Evolutionary conservation across 2,113 vertebrate genomes (phyloP).

Genomic region (Corynorhinus townsendii): DNA sequence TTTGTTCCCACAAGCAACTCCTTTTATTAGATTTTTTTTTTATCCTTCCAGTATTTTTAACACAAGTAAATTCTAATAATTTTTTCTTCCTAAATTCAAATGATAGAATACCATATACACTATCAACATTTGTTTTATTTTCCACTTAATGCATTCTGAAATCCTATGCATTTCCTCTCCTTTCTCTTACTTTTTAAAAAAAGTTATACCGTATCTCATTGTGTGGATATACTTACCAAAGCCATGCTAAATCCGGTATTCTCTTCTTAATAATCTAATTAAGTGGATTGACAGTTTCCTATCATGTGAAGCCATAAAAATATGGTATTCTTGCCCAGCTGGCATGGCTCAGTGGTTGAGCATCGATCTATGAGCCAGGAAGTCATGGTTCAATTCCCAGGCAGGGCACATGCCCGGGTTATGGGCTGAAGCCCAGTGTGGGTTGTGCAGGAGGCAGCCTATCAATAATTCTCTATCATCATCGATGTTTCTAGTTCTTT

Average conservation of each 20-base stretch:
- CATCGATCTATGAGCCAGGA: no score
- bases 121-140: neutral
- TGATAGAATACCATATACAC: neutral
- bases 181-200: no score
- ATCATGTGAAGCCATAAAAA: neutral
- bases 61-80: neutral
- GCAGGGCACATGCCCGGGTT: no score
- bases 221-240: neutral
- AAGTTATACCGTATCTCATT: neutral
- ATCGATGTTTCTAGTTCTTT: no score
- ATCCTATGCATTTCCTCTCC: neutral
- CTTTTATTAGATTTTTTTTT: neutral
- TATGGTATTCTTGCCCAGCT: no score
- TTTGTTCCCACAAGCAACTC: neutral
- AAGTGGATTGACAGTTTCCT: neutral
- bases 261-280: neutral
- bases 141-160: neutral
- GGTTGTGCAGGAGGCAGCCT: no score
- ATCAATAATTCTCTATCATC: no score
- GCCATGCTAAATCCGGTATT: neutral
- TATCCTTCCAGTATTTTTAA: neutral
- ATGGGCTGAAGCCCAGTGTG: no score
- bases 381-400: no score
- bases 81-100: neutral
- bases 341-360: no score